phyloP scores from a whole-genome alignment of 2,888 invertebrate genomes.

The Drosophila paracracens region DNA sequence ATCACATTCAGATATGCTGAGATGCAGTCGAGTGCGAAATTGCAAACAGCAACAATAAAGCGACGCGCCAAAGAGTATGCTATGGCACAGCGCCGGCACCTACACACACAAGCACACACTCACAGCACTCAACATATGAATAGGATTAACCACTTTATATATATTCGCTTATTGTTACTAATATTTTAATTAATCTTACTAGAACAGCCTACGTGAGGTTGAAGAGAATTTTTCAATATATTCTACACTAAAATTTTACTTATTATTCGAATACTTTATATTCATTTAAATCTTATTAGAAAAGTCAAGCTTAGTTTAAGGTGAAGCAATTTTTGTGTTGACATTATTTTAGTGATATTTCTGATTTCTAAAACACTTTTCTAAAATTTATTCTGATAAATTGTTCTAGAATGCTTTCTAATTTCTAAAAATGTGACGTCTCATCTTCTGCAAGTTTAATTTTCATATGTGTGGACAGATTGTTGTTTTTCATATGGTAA shows the following conservation, averaged over 20 bases:
- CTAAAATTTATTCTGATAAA: no score
- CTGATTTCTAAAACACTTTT: background rate
- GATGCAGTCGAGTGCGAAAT: slow-evolving; percentile 77
- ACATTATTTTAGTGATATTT: background rate
- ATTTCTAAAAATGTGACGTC: background rate
- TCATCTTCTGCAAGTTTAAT: background rate
- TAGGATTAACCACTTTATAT: background rate
- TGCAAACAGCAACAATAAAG: slow-evolving; percentile 65
- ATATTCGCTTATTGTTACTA: background rate
- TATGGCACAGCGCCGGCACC: slow-evolving; percentile 21
- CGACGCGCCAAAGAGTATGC: slow-evolving; percentile 58
- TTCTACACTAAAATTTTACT: background rate
- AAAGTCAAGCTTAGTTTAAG: background rate
- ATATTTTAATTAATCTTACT: background rate
- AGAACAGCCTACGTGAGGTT: background rate
- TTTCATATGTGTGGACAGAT: background rate
- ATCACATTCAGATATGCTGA: slow-evolving; percentile 56
- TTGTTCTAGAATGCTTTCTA: background rate
- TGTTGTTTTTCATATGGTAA: background rate
- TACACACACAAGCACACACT: slow-evolving; percentile 5
- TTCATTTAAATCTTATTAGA: background rate
- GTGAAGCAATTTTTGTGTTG: background rate
- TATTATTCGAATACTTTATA: background rate
- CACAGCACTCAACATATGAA: slow-evolving; percentile 17
- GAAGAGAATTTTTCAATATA: background rate